phyloP scores from a whole-genome alignment of 2,797 vertebrate genomes.

The Coilia nasus region DNA sequence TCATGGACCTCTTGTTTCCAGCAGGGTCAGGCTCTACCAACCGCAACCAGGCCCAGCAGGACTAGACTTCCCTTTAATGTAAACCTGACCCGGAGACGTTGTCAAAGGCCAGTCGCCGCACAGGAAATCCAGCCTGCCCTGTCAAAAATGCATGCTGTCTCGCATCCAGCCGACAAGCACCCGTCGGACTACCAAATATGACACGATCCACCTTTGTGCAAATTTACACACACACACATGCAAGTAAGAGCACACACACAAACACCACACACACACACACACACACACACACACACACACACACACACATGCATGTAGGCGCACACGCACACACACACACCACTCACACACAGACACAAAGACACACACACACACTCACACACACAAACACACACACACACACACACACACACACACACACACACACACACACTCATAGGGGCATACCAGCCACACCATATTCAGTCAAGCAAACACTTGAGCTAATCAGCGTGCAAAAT shows the following conservation, averaged over 20 bases:
- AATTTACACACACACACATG: neutral
- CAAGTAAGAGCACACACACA: neutral
- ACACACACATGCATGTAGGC: neutral
- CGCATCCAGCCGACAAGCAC: neutral
- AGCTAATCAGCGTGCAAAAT: neutral
- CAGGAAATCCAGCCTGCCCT: constrained; percentile 48
- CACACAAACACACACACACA: constrained; percentile 23
- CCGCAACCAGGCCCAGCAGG: neutral
- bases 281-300: neutral
- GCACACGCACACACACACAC: constrained; percentile 13
- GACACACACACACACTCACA: neutral
- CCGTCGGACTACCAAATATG: constrained; percentile 1
- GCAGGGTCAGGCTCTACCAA: neutral
- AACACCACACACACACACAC: constrained; percentile 18
- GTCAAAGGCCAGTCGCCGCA: constrained; percentile 20
- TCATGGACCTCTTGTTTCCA: constrained; percentile 44
- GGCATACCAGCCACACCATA: constrained; percentile 11
- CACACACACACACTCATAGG: neutral
- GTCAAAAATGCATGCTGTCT: constrained; percentile 28
- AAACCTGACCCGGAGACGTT: constrained; percentile 28
- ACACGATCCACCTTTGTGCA: constrained; percentile 2
- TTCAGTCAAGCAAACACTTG: constrained; percentile 12
- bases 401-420: neutral
- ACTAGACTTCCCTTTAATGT: constrained; percentile 32
- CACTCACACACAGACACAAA: neutral